Evolutionary conservation across 2,113 vertebrate species (phyloP).

Genomic region (Oryzias woworae): DNA sequence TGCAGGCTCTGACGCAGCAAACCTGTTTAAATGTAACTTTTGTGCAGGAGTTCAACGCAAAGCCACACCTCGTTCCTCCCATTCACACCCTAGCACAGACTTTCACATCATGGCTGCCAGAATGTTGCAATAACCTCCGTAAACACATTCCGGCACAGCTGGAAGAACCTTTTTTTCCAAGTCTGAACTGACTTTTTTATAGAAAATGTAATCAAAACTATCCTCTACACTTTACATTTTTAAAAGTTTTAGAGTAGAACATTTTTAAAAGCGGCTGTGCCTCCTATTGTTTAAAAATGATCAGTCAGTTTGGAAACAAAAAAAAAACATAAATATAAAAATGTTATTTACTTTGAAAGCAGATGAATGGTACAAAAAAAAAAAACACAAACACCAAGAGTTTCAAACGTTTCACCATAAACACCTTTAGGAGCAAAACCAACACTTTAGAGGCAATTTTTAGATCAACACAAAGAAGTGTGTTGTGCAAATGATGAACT

Average conservation of each 20-base stretch:
- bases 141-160: slow-evolving; percentile 2
- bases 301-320: background rate
- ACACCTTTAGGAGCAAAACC: slow-evolving; percentile 2
- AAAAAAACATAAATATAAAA: slow-evolving; percentile 12
- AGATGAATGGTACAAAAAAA: slow-evolving; percentile 1
- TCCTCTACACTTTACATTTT: background rate
- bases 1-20: too few species aligned
- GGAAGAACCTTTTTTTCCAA: slow-evolving; percentile 4
- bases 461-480: slow-evolving; percentile 2
- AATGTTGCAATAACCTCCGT: slow-evolving; percentile 21
- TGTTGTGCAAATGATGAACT: slow-evolving; percentile 24
- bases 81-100: slow-evolving; percentile 42
- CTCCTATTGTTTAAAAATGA: background rate
- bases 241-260: background rate
- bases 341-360: background rate
- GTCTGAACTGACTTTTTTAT: background rate
- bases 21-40: too few species aligned
- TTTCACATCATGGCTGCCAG: slow-evolving; percentile 30
- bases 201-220: background rate
- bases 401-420: slow-evolving; percentile 10
- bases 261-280: background rate
- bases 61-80: slow-evolving; percentile 10
- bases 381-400: slow-evolving; percentile 15
- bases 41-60: background rate
- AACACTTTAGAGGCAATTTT: background rate